These are phyloP conservation scores for Notodonta dromedarius DNA, from an alignment of 2,888 invertebrate species.

Conservation along the genomic window DNA sequence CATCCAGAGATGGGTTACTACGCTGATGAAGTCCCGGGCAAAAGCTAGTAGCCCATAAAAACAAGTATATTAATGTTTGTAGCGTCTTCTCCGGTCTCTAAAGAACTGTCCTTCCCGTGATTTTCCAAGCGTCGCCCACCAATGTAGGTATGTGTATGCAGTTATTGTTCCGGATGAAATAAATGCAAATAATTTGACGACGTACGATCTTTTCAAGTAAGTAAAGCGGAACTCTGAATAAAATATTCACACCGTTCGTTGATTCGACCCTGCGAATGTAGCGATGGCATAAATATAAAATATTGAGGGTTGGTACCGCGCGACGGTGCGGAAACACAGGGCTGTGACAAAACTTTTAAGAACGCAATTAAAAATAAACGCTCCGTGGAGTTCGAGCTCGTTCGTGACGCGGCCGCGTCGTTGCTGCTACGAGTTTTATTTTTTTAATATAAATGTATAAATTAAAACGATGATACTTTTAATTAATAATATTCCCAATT, in stretches of 20 bases:
- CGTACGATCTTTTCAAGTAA: no score
- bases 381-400: constrained; percentile 35
- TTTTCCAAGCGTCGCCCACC: no score
- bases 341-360: constrained; percentile 58
- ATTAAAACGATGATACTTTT: constrained; percentile 28
- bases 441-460: constrained; percentile 14
- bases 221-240: not conserved
- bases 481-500: constrained; percentile 11
- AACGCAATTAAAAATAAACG: constrained; percentile 63
- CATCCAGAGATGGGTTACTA: no score
- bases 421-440: constrained; percentile 6
- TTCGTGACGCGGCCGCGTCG: constrained; percentile 17
- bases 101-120: no score
- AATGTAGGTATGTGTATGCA: no score
- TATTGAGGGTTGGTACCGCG: constrained; percentile 19
- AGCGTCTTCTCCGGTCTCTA: no score
- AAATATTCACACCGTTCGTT: not conserved
- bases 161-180: no score
- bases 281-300: constrained; percentile 16
- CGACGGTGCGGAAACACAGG: constrained; percentile 25
- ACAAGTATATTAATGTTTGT: no score
- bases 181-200: no score
- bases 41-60: no score
- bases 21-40: no score
- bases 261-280: not conserved